These are phyloP conservation scores for Nothocercus julius DNA, from an alignment of 2,113 vertebrate species.

Conservation along the genomic window DNA sequence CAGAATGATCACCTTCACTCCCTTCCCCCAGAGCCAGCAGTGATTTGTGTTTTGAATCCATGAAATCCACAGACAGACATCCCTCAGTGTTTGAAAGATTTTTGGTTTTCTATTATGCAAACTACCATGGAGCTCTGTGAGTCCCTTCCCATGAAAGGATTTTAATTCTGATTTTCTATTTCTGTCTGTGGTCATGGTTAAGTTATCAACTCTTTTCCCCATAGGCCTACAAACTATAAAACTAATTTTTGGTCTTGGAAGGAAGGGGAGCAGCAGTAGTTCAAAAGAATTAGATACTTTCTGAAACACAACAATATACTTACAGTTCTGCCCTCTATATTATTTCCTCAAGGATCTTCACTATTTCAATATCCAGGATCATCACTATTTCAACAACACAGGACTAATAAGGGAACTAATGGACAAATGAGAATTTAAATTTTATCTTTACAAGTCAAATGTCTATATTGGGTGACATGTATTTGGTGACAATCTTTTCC, in stretches of 20 bases:
- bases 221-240: background rate
- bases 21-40: background rate
- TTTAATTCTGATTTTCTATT: background rate
- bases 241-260: background rate
- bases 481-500: background rate
- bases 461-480: background rate
- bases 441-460: background rate
- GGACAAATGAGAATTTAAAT: background rate
- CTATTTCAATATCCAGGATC: rapidly evolving
- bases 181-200: background rate
- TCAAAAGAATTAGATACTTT: background rate
- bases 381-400: background rate
- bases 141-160: background rate
- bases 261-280: background rate
- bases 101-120: background rate
- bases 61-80: background rate
- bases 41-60: background rate
- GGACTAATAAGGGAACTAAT: background rate
- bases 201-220: background rate
- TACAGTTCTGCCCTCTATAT: background rate
- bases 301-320: background rate
- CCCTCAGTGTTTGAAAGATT: background rate
- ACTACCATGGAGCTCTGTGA: background rate
- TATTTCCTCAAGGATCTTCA: background rate
- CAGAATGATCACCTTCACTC: background rate